Evolutionary conservation across 2,797 vertebrate genomes (phyloP).

Genomic region (Acipenser oxyrinchus): DNA sequence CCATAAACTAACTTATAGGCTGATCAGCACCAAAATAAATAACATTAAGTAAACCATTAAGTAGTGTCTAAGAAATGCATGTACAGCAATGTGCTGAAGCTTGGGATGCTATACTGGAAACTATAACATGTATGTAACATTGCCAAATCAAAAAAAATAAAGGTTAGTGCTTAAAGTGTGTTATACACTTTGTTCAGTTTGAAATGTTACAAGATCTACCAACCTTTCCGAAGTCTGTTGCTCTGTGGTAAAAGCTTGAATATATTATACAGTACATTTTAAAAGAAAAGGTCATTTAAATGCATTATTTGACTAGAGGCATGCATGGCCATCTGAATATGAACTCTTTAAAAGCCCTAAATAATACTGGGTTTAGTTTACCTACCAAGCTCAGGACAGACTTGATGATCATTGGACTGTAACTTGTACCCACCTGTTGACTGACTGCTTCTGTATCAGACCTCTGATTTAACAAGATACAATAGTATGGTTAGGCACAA

Average conservation of each 20-base stretch:
- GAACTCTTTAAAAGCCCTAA: neutral
- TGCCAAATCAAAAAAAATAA: constrained; percentile 80
- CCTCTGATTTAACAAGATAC: constrained; percentile 65
- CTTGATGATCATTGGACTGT: constrained; percentile 63
- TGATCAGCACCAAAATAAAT: constrained; percentile 10
- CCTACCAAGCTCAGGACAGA: constrained; percentile 69
- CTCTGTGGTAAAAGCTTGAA: constrained; percentile 81
- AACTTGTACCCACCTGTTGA: constrained; percentile 80
- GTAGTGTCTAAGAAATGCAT: too few species aligned
- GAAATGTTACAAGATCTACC: constrained; percentile 62
- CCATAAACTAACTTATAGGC: neutral
- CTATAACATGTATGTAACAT: constrained; percentile 13
- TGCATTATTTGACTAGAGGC: constrained; percentile 38
- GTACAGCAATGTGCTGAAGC: too few species aligned
- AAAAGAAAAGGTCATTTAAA: constrained; percentile 62
- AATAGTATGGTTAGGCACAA: neutral
- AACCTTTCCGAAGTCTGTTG: constrained; percentile 82
- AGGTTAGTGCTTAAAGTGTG: constrained; percentile 63
- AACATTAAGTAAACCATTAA: constrained; percentile 8
- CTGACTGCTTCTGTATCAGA: constrained; percentile 54
- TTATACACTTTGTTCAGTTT: constrained; percentile 39
- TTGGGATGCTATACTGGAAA: too few species aligned
- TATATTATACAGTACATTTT: constrained; percentile 63
- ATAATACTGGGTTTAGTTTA: constrained; percentile 40
- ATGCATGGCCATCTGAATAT: constrained; percentile 42